Evolutionary conservation across 1,140 invertebrate genomes (phyloP).

Genomic region (Drosophila kurseongensis): DNA sequence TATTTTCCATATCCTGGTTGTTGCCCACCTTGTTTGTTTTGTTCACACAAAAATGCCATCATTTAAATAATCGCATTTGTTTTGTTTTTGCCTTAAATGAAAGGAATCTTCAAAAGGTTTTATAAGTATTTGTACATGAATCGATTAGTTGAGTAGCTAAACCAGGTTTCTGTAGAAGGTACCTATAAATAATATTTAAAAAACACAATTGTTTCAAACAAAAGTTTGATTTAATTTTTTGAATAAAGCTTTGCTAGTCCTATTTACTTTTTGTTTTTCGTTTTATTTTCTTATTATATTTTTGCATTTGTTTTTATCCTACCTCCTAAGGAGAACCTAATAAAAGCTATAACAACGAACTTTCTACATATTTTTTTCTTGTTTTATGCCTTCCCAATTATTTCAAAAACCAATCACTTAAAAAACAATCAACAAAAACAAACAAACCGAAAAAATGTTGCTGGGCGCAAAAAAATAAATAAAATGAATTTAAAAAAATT

Average conservation of each 20-base stretch:
- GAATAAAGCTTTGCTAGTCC: constrained; percentile 49
- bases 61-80: constrained; percentile 30
- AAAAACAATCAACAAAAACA: constrained; percentile 28
- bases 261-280: constrained; percentile 32
- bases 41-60: constrained; percentile 79
- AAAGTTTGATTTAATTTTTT: constrained; percentile 14
- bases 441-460: constrained; percentile 35
- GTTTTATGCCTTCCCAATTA: constrained; percentile 78
- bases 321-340: constrained; percentile 40
- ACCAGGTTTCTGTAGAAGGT: constrained; percentile 42
- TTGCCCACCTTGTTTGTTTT: constrained; percentile 52
- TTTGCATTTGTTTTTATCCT: constrained; percentile 30
- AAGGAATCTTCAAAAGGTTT: constrained; percentile 54
- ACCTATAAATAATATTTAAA: constrained; percentile 20
- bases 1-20: constrained; percentile 22
- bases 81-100: constrained; percentile 23
- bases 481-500: constrained; percentile 25
- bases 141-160: constrained; percentile 38
- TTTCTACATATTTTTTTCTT: constrained; percentile 76
- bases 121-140: constrained; percentile 42
- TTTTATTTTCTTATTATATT: constrained; percentile 25
- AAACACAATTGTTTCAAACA: constrained; percentile 13
- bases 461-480: constrained; percentile 39
- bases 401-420: constrained; percentile 50
- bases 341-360: constrained; percentile 69